Percentiles rank a stretch among this genome's conserved stretches.
phyloP scores from a whole-genome alignment of 1,140 invertebrate species.

The Lasaia peninsularis region DNA sequence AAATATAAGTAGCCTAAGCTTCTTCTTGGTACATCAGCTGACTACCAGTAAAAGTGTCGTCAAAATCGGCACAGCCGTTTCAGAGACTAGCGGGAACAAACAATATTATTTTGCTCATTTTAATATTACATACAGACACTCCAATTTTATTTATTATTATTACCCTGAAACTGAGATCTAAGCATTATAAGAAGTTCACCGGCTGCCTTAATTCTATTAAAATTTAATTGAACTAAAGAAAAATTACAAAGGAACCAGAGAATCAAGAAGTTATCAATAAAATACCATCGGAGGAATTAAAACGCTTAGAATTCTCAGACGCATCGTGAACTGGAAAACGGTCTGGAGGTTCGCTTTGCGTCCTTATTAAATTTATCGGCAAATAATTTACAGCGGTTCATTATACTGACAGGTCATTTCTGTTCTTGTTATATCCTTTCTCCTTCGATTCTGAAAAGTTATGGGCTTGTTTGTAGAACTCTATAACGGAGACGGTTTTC shows the following conservation, averaged over 20 bases:
- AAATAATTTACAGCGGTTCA: conserved; percentile 14
- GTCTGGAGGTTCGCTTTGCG: conserved; percentile 1
- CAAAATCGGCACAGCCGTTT: no score
- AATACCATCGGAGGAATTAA: conserved; percentile 6
- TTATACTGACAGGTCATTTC: conserved; percentile 10
- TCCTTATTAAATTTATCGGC: conserved; percentile 18
- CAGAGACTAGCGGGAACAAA: no score
- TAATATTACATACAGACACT: no score
- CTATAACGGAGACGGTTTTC: not conserved
- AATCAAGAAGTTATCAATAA: conserved; percentile 5
- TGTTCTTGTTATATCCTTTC: conserved; percentile 10
- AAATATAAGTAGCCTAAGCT: no score
- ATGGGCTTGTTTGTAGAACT: conserved; percentile 8
- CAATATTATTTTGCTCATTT: no score
- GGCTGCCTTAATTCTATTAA: no score
- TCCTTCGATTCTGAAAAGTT: conserved; percentile 2
- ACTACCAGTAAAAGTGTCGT: no score
- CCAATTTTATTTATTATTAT: no score
- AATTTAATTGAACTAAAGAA: no score
- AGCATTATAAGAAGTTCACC: no score
- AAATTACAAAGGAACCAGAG: not conserved
- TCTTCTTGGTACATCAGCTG: no score
- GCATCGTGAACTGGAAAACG: conserved; percentile 8
- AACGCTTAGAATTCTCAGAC: not conserved
- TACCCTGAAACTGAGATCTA: no score